phyloP scores from a whole-genome alignment of 2,888 invertebrate species.

The Cylloceria caligata region DNA sequence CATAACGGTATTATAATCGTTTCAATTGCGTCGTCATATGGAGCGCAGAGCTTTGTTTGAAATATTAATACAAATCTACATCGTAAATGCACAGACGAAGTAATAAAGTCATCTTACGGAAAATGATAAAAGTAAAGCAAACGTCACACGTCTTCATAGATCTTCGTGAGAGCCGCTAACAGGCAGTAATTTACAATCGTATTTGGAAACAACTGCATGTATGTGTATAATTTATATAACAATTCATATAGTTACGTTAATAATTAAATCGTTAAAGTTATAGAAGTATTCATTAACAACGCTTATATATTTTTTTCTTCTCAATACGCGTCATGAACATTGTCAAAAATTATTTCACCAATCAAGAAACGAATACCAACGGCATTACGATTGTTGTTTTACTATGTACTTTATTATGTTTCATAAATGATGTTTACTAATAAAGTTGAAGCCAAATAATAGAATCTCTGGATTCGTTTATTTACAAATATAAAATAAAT shows the following conservation, averaged over 20 bases:
- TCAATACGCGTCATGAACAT: background rate
- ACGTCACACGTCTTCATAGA: conserved; percentile 31
- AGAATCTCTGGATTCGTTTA: too few species aligned
- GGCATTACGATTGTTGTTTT: background rate
- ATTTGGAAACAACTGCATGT: background rate
- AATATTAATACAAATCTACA: background rate
- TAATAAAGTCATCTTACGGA: background rate
- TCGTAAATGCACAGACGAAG: background rate
- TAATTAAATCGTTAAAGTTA: background rate
- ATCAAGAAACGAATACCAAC: background rate
- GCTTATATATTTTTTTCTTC: background rate
- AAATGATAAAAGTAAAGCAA: background rate
- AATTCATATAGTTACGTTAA: background rate
- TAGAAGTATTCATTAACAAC: background rate
- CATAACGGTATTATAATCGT: conserved; percentile 35
- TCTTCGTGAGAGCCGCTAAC: conserved; percentile 8
- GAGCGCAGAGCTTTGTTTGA: conserved; percentile 10
- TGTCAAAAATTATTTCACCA: background rate
- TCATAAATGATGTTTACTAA: too few species aligned
- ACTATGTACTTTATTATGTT: too few species aligned
- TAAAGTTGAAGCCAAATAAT: too few species aligned
- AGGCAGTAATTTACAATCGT: background rate
- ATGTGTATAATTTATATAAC: background rate
- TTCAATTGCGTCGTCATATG: conserved; percentile 40
- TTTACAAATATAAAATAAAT: too few species aligned